Evolutionary conservation across 2,113 vertebrate species (phyloP).

Genomic region (Xyrauchen texanus): DNA sequence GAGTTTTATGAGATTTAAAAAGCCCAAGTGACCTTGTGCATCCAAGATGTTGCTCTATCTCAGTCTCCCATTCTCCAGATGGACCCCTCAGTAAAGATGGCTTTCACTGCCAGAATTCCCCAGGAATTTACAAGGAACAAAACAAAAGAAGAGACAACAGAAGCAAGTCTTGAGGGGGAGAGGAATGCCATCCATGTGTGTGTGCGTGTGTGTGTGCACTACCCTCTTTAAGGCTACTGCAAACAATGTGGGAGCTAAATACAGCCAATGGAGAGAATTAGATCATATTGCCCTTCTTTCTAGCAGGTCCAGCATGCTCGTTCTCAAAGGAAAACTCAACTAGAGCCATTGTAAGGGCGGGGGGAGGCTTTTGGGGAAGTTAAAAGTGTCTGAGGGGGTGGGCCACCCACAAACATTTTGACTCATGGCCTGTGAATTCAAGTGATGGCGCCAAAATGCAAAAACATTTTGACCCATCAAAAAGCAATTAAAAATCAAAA

Average conservation of each 20-base stretch:
- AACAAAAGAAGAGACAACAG: constrained; percentile 34
- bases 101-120: constrained; percentile 47
- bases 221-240: constrained; percentile 21
- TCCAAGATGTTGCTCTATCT: constrained; percentile 53
- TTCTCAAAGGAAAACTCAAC: neutral
- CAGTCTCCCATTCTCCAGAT: constrained; percentile 56
- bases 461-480: neutral
- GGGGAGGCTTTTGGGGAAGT: too few relatives aligned
- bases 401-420: too few relatives aligned
- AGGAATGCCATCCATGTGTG: constrained; percentile 33
- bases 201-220: too few relatives aligned
- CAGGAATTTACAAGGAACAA: constrained; percentile 44
- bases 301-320: constrained; percentile 34
- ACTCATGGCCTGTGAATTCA: neutral
- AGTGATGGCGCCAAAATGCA: neutral
- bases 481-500: constrained; percentile 31
- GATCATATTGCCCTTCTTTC: constrained; percentile 35
- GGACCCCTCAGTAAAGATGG: constrained; percentile 43
- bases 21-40: constrained; percentile 69
- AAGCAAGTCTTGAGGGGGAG: constrained; percentile 9
- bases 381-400: too few relatives aligned
- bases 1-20: constrained; percentile 71
- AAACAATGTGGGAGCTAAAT: constrained; percentile 27
- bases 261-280: constrained; percentile 31
- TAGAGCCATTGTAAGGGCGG: too few relatives aligned